Percentiles rank a stretch among this genome's conserved stretches.
phyloP scores from a whole-genome alignment of 2,888 invertebrate species.

The Bimastos eiseni region DNA sequence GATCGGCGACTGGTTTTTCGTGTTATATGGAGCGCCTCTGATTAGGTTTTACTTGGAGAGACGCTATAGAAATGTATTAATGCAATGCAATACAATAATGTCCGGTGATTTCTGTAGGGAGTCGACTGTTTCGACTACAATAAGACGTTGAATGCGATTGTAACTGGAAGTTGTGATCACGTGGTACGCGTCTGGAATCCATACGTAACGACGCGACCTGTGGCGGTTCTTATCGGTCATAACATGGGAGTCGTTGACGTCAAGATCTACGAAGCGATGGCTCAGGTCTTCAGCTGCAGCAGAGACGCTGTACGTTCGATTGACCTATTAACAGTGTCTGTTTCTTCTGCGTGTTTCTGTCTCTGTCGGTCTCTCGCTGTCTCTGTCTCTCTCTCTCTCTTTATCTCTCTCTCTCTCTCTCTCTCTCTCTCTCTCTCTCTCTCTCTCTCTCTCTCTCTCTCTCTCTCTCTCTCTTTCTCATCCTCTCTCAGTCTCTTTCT shows the following conservation, averaged over 20 bases:
- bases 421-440: background rate
- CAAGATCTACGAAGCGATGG: constrained; percentile 56
- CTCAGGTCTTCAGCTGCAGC: constrained; percentile 60
- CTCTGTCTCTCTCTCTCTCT: background rate
- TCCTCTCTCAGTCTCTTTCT: background rate
- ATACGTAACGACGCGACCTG: constrained; percentile 59
- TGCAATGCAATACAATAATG: too few relatives aligned
- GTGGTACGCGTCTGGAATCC: constrained; percentile 61
- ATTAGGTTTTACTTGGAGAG: too few relatives aligned
- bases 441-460: background rate
- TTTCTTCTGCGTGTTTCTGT: background rate
- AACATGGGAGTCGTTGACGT: constrained; percentile 58
- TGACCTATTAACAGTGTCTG: too few relatives aligned
- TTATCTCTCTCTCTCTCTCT: background rate
- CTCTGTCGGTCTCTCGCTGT: background rate
- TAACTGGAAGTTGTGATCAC: constrained; percentile 60
- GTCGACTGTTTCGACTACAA: constrained; percentile 60
- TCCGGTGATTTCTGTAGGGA: constrained; percentile 41
- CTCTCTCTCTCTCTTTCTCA: background rate
- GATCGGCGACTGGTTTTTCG: background rate
- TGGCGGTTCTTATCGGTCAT: constrained; percentile 58
- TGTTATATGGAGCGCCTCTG: too few relatives aligned
- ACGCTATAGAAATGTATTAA: too few relatives aligned
- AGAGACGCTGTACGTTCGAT: constrained; percentile 56
- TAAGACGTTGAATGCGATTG: constrained; percentile 57